Evolutionary conservation across 2,797 vertebrate genomes (phyloP).

Genomic region (Sebastes matsubarae): DNA sequence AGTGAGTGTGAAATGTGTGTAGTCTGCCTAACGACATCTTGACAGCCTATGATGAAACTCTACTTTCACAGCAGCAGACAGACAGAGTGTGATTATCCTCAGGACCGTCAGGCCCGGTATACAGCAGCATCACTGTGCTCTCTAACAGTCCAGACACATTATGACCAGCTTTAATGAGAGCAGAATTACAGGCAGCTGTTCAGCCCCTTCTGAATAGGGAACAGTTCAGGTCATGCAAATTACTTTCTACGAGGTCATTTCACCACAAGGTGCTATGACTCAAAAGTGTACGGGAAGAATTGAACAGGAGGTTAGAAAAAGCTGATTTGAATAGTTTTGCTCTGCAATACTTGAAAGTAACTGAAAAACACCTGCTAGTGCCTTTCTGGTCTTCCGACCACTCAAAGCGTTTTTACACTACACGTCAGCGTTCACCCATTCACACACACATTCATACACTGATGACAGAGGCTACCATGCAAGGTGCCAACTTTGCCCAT

Average conservation of each 20-base stretch:
- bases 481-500: too few relatives aligned
- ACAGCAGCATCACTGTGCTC: slow-evolving; percentile 14
- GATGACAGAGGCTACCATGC: too few relatives aligned
- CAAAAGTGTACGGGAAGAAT: background rate
- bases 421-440: too few relatives aligned
- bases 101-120: slow-evolving; percentile 1
- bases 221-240: slow-evolving; percentile 38
- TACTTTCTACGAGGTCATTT: slow-evolving; percentile 24
- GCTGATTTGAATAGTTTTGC: background rate
- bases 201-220: slow-evolving; percentile 6
- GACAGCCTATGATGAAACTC: slow-evolving; percentile 60
- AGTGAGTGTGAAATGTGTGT: slow-evolving; percentile 69
- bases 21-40: slow-evolving; percentile 57
- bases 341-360: background rate
- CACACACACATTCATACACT: too few relatives aligned
- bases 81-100: slow-evolving; percentile 28
- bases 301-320: background rate
- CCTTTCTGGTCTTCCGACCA: too few relatives aligned
- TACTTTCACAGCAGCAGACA: slow-evolving; percentile 10
- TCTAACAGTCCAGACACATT: slow-evolving; percentile 29
- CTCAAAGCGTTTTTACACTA: too few relatives aligned
- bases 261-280: background rate
- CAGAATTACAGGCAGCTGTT: slow-evolving; percentile 42
- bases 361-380: background rate
- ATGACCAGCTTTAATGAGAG: slow-evolving; percentile 24